phyloP scores from a whole-genome alignment of 2,888 invertebrate species.

The Melipona bicolor region DNA sequence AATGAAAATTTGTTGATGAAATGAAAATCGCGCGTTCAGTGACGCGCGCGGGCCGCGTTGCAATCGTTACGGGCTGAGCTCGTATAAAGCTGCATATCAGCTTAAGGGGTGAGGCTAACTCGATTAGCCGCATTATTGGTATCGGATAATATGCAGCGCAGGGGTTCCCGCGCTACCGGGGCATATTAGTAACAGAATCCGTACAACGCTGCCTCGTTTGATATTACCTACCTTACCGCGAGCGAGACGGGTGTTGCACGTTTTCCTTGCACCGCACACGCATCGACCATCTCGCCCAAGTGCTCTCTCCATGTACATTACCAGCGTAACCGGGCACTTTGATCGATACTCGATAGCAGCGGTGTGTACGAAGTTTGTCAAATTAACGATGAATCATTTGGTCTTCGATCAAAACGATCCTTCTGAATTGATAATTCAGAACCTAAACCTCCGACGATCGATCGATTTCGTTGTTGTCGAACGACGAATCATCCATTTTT shows the following conservation, averaged over 20 bases:
- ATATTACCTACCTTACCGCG: constrained; percentile 80
- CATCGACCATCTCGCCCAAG: constrained; percentile 14
- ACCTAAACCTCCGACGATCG: too few relatives aligned
- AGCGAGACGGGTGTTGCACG: constrained; percentile 41
- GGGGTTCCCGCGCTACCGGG: constrained; percentile 80
- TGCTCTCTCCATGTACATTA: not conserved
- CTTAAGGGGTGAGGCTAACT: constrained; percentile 82
- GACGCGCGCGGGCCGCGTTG: constrained; percentile 32
- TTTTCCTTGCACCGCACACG: constrained; percentile 44
- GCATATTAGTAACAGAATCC: constrained; percentile 84
- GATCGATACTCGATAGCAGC: not conserved
- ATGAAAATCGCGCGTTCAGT: constrained; percentile 6
- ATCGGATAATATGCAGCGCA: constrained; percentile 84
- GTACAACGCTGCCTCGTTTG: constrained; percentile 83
- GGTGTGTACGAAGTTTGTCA: not conserved
- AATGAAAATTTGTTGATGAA: constrained; percentile 14
- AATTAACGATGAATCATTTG: not conserved
- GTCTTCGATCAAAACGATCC: too few relatives aligned
- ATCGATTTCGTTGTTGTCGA: too few relatives aligned
- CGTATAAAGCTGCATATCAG: constrained; percentile 83
- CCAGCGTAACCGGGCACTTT: not conserved
- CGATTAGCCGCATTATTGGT: constrained; percentile 84
- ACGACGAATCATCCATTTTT: too few relatives aligned
- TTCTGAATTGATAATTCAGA: too few relatives aligned
- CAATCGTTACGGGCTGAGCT: constrained; percentile 72